Evolutionary conservation across 2,113 vertebrate species (phyloP).

Genomic region (Neofelis nebulosa): DNA sequence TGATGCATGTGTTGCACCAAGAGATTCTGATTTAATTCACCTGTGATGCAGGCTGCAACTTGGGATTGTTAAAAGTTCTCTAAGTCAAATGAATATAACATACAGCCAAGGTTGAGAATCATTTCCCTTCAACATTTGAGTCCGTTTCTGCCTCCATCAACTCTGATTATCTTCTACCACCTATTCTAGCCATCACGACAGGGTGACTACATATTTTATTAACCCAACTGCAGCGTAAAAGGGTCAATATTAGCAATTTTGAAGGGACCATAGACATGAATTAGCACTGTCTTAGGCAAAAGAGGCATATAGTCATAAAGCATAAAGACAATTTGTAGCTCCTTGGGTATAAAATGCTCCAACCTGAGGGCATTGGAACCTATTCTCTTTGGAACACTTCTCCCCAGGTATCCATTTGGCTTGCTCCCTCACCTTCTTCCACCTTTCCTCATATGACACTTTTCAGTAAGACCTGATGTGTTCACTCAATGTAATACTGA

Average conservation of each 20-base stretch:
- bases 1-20: neutral
- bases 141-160: neutral
- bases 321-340: neutral
- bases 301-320: neutral
- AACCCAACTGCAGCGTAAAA: neutral
- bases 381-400: neutral
- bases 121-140: neutral
- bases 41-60: neutral
- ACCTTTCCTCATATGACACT: neutral
- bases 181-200: neutral
- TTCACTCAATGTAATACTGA: neutral
- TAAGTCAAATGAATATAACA: neutral
- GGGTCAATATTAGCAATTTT: neutral
- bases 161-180: neutral
- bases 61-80: neutral
- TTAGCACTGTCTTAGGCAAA: neutral
- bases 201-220: neutral
- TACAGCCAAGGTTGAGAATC: neutral
- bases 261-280: neutral
- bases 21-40: neutral
- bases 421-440: neutral
- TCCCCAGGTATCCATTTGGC: neutral
- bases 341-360: neutral
- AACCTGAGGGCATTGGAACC: neutral
- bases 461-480: neutral